Evolutionary conservation across 2,888 invertebrate species (phyloP).

Genomic region (Amblyjoppa fuscipennis): DNA sequence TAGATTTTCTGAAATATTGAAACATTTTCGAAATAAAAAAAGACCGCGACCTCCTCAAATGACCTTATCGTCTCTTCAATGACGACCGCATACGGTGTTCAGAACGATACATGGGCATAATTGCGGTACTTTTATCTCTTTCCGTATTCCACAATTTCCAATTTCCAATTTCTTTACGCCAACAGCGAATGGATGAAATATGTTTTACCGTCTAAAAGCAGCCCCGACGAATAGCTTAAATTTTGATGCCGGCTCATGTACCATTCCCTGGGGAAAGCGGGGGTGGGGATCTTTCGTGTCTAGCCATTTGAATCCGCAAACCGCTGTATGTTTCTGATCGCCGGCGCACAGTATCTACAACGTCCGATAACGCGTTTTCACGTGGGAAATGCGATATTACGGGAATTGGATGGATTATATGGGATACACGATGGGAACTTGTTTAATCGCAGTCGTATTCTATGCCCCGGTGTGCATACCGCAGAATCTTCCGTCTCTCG

Average conservation of each 20-base stretch:
- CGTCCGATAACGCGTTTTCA: conserved; percentile 31
- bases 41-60: no score
- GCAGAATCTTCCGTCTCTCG: conserved; percentile 8
- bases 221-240: background rate
- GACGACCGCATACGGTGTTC: background rate
- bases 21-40: no score
- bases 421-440: conserved; percentile 17
- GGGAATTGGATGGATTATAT: conserved; percentile 36
- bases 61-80: background rate
- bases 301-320: conserved; percentile 9
- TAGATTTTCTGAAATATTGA: no score
- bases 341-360: background rate
- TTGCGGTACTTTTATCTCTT: background rate
- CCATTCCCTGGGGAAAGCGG: background rate
- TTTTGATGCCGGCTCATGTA: background rate
- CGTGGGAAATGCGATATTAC: conserved; percentile 29
- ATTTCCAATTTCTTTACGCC: background rate
- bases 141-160: background rate
- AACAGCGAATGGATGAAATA: background rate
- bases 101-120: background rate
- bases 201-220: background rate
- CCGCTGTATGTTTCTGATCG: background rate
- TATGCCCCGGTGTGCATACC: background rate
- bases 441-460: conserved; percentile 39
- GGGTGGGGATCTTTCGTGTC: background rate